Evolutionary conservation across 2,888 invertebrate species (phyloP).

Genomic region (Sycophila texana): DNA sequence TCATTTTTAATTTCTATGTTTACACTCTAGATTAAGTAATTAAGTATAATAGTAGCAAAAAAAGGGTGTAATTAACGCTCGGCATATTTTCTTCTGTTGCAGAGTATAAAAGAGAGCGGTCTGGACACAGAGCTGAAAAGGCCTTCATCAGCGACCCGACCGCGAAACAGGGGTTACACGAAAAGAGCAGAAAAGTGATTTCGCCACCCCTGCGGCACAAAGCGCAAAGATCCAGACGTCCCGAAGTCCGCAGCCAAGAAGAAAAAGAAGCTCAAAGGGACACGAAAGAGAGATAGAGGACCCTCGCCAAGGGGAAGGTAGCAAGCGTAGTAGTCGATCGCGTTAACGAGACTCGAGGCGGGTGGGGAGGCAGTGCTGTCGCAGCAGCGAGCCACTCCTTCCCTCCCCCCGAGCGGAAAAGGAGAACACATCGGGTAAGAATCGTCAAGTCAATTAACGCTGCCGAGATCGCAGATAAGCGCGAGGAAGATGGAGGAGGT

Average conservation of each 20-base stretch:
- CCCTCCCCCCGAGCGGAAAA: conserved; percentile 1
- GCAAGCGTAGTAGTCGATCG: not conserved
- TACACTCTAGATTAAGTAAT: too few relatives aligned
- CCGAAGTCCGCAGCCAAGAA: not conserved
- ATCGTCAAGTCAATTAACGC: conserved; percentile 63
- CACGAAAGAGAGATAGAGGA: conserved; percentile 1
- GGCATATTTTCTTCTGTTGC: conserved; percentile 41
- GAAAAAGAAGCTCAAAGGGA: conserved; percentile 24
- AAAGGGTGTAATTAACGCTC: conserved; percentile 24
- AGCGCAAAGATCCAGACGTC: not conserved
- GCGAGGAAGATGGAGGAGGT: conserved; percentile 43
- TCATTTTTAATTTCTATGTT: not conserved
- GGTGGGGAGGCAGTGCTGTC: too few relatives aligned
- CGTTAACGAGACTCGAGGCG: too few relatives aligned
- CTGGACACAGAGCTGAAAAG: not conserved
- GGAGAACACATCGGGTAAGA: conserved; percentile 56
- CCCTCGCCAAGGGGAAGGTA: not conserved
- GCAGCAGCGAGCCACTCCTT: conserved; percentile 25
- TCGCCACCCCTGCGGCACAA: not conserved
- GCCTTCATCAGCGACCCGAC: not conserved
- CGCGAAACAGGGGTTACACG: not conserved
- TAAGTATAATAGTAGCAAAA: not conserved
- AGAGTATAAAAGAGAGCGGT: not conserved
- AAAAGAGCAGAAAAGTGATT: conserved; percentile 32
- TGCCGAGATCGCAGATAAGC: conserved; percentile 59